These are phyloP conservation scores for Amorpha juglandis DNA, from an alignment of 2,888 invertebrate genomes.

Conservation along the genomic window DNA sequence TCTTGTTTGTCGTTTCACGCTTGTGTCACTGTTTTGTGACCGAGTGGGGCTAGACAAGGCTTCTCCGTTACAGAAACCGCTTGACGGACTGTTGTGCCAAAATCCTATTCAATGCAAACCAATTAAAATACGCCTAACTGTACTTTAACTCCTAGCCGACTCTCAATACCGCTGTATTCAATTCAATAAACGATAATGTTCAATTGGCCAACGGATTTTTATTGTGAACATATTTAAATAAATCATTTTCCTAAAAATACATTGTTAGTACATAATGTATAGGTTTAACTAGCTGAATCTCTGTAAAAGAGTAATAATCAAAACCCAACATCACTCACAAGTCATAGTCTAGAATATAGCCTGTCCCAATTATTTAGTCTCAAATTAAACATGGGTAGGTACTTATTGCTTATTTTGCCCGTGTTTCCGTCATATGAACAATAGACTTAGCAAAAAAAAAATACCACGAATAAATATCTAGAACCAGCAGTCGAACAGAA, in stretches of 20 bases:
- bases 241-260: no score
- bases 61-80: conserved; percentile 35
- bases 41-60: conserved; percentile 25
- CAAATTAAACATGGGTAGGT: no score
- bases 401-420: background rate
- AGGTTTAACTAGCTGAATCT: no score
- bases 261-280: no score
- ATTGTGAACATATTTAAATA: background rate
- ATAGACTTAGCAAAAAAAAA: conserved; percentile 25
- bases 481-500: conserved; percentile 17
- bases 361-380: no score
- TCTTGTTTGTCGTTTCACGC: background rate
- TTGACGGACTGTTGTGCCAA: conserved; percentile 31
- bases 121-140: conserved; percentile 30
- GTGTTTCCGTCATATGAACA: conserved; percentile 12
- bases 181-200: background rate
- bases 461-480: conserved; percentile 27
- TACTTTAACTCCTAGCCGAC: background rate
- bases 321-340: no score
- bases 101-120: conserved; percentile 31
- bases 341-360: no score
- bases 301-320: no score
- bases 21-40: conserved; percentile 15
- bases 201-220: background rate
- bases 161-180: background rate